These are phyloP conservation scores for Macrotis lagotis DNA, from an alignment of 2,113 vertebrate species.

Conservation along the genomic window DNA sequence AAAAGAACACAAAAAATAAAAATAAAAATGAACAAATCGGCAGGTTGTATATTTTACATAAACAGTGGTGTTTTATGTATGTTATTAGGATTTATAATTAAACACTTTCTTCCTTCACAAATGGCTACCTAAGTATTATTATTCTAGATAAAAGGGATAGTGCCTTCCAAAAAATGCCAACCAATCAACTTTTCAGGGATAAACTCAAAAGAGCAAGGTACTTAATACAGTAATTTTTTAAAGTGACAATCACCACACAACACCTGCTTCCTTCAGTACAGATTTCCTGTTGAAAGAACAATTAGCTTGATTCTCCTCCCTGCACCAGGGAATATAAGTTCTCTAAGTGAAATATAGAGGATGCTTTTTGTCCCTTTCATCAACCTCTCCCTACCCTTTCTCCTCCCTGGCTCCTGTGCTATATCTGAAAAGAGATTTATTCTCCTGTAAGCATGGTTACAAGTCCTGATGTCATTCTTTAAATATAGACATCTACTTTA, in stretches of 20 bases:
- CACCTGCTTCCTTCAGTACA: slow-evolving; percentile 85
- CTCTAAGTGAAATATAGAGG: slow-evolving; percentile 36
- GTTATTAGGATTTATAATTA: slow-evolving; percentile 70
- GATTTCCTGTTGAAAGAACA: slow-evolving; percentile 83
- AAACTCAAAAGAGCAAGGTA: slow-evolving; percentile 65
- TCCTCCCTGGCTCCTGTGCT: neutral
- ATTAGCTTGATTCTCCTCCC: slow-evolving; percentile 58
- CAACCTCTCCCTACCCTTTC: neutral
- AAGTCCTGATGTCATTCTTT: neutral
- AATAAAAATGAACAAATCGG: slow-evolving; percentile 67
- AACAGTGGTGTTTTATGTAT: slow-evolving; percentile 53
- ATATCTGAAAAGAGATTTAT: neutral
- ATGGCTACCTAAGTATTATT: slow-evolving; percentile 36
- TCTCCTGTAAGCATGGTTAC: neutral
- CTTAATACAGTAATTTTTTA: slow-evolving; percentile 46
- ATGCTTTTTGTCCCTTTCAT: slow-evolving; percentile 31
- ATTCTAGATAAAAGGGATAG: slow-evolving; percentile 59
- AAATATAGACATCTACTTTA: neutral
- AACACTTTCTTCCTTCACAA: slow-evolving; percentile 56
- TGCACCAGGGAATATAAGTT: slow-evolving; percentile 64
- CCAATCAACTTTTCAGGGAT: slow-evolving; percentile 52
- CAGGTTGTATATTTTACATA: slow-evolving; percentile 69
- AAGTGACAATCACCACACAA: slow-evolving; percentile 71
- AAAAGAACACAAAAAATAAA: slow-evolving; percentile 45
- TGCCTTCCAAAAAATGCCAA: slow-evolving; percentile 67